phyloP scores from a whole-genome alignment of 1,140 invertebrate genomes.

The Pseudachorutes palmiensis region DNA sequence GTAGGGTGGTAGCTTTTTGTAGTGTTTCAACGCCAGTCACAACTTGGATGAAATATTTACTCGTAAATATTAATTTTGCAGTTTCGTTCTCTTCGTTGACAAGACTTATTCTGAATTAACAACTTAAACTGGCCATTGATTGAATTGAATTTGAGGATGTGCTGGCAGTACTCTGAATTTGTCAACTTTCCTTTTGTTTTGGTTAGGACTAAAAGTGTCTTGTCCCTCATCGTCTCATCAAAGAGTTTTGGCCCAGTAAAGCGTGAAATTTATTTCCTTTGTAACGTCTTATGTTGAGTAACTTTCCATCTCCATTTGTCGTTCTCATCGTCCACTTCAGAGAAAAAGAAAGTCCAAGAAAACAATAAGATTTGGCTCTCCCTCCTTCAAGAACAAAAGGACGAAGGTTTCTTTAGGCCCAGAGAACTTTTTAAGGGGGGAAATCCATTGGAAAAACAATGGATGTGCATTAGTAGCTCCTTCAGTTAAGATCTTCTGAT shows the following conservation, averaged over 20 bases:
- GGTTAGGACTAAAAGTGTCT: not conserved
- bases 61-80: too few relatives aligned
- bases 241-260: not conserved
- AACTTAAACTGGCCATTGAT: too few relatives aligned
- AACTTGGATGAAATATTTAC: too few relatives aligned
- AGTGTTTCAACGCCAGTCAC: too few relatives aligned
- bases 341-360: not conserved
- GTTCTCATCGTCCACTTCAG: not conserved
- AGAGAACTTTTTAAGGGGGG: not conserved
- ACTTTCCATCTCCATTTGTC: not conserved
- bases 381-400: not conserved
- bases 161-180: too few relatives aligned
- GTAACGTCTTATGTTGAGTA: not conserved
- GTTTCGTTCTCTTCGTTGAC: too few relatives aligned
- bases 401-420: too few relatives aligned
- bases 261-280: not conserved
- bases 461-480: not conserved
- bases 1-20: too few relatives aligned
- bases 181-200: not conserved
- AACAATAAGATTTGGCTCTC: not conserved
- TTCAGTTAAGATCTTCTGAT: not conserved
- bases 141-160: too few relatives aligned
- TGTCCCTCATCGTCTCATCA: not conserved
- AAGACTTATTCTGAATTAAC: too few relatives aligned
- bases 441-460: constrained; percentile 8